phyloP scores from a whole-genome alignment of 2,888 invertebrate species.

The Drosophila sordidapex region DNA sequence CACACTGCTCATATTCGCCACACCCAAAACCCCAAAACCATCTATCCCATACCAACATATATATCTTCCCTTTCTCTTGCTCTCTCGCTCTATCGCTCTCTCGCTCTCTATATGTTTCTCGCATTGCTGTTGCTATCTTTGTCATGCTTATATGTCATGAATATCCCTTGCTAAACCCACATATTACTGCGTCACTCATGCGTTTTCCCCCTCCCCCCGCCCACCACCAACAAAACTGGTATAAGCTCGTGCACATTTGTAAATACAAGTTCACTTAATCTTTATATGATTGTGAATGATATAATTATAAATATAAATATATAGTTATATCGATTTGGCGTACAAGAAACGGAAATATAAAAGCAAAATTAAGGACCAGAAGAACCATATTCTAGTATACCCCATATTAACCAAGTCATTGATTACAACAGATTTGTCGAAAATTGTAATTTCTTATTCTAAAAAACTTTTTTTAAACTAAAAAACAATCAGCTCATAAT shows the following conservation, averaged over 20 bases:
- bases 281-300: not conserved
- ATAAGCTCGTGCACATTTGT: conserved; percentile 19
- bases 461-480: not conserved
- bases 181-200: conserved; percentile 20
- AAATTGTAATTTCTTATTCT: not conserved
- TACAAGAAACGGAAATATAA: not conserved
- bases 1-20: conserved; percentile 40
- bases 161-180: conserved; percentile 15
- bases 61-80: conserved; percentile 5
- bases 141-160: conserved; percentile 39
- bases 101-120: conserved; percentile 26
- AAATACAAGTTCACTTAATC: conserved; percentile 25
- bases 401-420: not conserved
- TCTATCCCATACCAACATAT: conserved; percentile 9
- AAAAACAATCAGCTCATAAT: not conserved
- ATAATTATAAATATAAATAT: no score
- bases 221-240: conserved; percentile 11
- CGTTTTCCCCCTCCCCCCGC: not conserved
- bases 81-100: conserved; percentile 16
- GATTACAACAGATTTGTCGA: not conserved
- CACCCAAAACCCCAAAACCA: conserved; percentile 3
- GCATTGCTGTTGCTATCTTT: conserved; percentile 40
- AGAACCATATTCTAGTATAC: not conserved
- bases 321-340: not conserved
- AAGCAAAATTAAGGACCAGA: not conserved